phyloP scores from a whole-genome alignment of 1,140 invertebrate species.

The Hermetia illucens region DNA sequence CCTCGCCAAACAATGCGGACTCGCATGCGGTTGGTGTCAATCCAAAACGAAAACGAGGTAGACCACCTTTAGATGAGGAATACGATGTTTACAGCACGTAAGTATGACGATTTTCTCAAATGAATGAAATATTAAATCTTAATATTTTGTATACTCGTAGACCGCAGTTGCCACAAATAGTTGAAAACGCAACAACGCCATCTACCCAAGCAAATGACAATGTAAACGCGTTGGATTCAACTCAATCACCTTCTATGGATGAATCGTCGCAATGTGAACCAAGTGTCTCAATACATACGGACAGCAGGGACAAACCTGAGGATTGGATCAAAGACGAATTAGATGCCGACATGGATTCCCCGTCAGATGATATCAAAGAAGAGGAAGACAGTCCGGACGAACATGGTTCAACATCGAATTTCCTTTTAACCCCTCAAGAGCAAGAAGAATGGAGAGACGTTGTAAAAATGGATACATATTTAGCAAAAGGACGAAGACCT shows the following conservation, averaged over 20 bases:
- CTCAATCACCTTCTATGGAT: too few relatives aligned
- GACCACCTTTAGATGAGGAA: slow-evolving; percentile 45
- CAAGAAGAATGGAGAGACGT: slow-evolving; percentile 43
- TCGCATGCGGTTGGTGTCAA: slow-evolving; percentile 16
- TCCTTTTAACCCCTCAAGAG: slow-evolving; percentile 23
- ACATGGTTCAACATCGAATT: slow-evolving; percentile 6
- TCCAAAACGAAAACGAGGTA: slow-evolving; percentile 38
- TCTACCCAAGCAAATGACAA: too few relatives aligned
- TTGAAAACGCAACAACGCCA: too few relatives aligned
- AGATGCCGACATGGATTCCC: background rate
- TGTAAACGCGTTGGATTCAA: too few relatives aligned
- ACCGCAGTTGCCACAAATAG: slow-evolving; percentile 12
- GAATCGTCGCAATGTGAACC: too few relatives aligned
- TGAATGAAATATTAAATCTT: too few relatives aligned
- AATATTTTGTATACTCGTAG: slow-evolving; percentile 7
- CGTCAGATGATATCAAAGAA: slow-evolving; percentile 1
- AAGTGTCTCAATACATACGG: too few relatives aligned
- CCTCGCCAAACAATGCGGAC: slow-evolving; percentile 11
- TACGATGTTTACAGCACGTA: slow-evolving; percentile 30
- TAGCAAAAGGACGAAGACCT: slow-evolving; percentile 67
- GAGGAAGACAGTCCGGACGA: slow-evolving; percentile 8
- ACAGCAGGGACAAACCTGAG: too few relatives aligned
- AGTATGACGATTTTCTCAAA: too few relatives aligned
- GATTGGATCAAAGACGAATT: too few relatives aligned
- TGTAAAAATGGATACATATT: slow-evolving; percentile 76